A percentile compares a stretch with the other conserved stretches of the same genome.
Conservation (phyloP, 2,888 invertebrate species). For the Lasioglossum oenotherae region DNA sequence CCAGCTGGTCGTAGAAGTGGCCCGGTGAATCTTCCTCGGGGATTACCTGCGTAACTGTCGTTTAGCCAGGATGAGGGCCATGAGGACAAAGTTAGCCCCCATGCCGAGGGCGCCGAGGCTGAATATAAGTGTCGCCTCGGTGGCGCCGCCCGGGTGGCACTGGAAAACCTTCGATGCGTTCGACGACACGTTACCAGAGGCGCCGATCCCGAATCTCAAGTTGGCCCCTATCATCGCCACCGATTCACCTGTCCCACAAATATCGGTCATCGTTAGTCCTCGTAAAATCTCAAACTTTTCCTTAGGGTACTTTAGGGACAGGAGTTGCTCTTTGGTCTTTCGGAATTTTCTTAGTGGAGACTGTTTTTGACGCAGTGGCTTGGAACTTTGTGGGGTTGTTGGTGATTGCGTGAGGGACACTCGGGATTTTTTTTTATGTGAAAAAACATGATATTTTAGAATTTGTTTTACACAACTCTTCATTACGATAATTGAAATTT, state of each 20-base stretch:
- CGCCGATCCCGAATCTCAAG: constrained; percentile 89
- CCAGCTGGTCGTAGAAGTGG: not conserved
- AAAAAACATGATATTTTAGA: too few relatives aligned
- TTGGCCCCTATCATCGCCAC: constrained; percentile 93
- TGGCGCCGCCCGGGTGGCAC: constrained; percentile 92
- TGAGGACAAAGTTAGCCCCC: constrained; percentile 92
- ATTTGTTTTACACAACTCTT: too few relatives aligned
- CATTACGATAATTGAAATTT: too few relatives aligned
- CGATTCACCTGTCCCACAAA: constrained; percentile 86
- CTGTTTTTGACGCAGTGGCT: not conserved
- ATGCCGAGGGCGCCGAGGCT: constrained; percentile 92
- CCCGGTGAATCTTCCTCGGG: not conserved
- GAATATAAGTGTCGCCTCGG: constrained; percentile 91
- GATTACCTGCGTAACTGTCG: constrained; percentile 91
- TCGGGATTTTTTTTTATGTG: not conserved
- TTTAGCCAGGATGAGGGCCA: constrained; percentile 92
- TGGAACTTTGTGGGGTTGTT: not conserved
- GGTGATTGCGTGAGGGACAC: not conserved
- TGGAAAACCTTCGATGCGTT: constrained; percentile 90
- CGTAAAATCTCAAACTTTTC: not conserved
- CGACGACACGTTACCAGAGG: constrained; percentile 88
- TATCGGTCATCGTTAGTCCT: not conserved
- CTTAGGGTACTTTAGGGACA: not conserved
- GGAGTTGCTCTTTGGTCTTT: not conserved
- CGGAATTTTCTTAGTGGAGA: not conserved